These are phyloP conservation scores for Oophaga sylvatica DNA, from an alignment of 2,797 vertebrate species.

Conservation along the genomic window DNA sequence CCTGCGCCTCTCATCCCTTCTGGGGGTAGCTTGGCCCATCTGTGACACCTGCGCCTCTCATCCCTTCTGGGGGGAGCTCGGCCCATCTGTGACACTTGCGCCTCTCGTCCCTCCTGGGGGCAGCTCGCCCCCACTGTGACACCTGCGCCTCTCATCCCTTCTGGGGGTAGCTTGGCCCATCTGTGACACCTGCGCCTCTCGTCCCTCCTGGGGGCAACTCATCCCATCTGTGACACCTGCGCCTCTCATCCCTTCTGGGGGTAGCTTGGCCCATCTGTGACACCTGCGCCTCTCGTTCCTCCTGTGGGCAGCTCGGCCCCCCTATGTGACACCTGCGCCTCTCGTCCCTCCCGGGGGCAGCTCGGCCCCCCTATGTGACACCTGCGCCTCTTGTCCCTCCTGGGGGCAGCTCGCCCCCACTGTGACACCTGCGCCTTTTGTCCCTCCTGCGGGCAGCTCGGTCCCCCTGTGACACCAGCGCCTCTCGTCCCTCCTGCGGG, in stretches of 20 bases:
- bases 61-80: neutral
- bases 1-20: constrained; percentile 62
- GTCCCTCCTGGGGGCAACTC: neutral
- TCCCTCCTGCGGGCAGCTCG: constrained; percentile 50
- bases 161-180: too few relatives aligned
- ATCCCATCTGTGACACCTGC: too few relatives aligned
- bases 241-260: too few relatives aligned
- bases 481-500: neutral
- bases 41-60: neutral
- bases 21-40: too few relatives aligned
- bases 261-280: neutral
- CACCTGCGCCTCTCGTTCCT: constrained; percentile 65
- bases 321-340: neutral
- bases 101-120: too few relatives aligned
- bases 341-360: neutral
- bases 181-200: neutral
- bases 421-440: constrained; percentile 42
- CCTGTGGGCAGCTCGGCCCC: neutral
- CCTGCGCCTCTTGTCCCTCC: too few relatives aligned
- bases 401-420: neutral
- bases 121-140: neutral
- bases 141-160: constrained; percentile 65
- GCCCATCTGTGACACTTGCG: too few relatives aligned
- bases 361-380: too few relatives aligned
- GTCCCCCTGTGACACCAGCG: neutral